Evolutionary conservation across 2,888 invertebrate genomes (phyloP).

Genomic region (Cylloceria caligata): DNA sequence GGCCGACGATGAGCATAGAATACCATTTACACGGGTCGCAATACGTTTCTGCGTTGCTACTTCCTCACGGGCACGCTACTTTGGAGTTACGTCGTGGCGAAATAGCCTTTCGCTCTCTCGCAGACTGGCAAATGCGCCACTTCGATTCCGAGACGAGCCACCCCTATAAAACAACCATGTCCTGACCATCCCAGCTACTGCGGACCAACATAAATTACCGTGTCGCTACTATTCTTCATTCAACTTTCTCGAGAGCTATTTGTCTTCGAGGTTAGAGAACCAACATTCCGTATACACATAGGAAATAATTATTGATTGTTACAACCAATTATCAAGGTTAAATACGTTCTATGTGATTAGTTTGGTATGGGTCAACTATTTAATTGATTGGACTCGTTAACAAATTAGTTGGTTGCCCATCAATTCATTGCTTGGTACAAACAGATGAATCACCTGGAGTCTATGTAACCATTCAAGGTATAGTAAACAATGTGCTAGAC

Average conservation of each 20-base stretch:
- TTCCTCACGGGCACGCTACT: slow-evolving; percentile 51
- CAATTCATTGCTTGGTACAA: too few species aligned
- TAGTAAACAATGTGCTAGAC: too few species aligned
- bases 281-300: neutral
- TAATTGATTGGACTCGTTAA: too few species aligned
- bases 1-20: slow-evolving; percentile 37
- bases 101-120: slow-evolving; percentile 58
- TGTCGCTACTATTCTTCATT: slow-evolving; percentile 37
- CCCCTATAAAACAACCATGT: slow-evolving; percentile 58
- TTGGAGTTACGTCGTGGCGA: slow-evolving; percentile 58
- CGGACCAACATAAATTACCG: slow-evolving; percentile 31
- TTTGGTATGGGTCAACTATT: too few species aligned
- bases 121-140: slow-evolving; percentile 58
- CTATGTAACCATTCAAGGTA: too few species aligned
- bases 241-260: slow-evolving; percentile 7
- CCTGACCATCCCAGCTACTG: neutral
- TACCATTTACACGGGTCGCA: slow-evolving; percentile 58
- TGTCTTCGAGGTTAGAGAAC: neutral
- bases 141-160: slow-evolving; percentile 54
- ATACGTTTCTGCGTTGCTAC: slow-evolving; percentile 57
- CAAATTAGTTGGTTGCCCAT: too few species aligned
- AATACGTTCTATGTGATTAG: too few species aligned
- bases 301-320: too few species aligned
- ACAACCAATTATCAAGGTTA: too few species aligned
- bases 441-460: too few species aligned